phyloP scores from a whole-genome alignment of 2,113 vertebrate species.

The Chloropsis hardwickii region DNA sequence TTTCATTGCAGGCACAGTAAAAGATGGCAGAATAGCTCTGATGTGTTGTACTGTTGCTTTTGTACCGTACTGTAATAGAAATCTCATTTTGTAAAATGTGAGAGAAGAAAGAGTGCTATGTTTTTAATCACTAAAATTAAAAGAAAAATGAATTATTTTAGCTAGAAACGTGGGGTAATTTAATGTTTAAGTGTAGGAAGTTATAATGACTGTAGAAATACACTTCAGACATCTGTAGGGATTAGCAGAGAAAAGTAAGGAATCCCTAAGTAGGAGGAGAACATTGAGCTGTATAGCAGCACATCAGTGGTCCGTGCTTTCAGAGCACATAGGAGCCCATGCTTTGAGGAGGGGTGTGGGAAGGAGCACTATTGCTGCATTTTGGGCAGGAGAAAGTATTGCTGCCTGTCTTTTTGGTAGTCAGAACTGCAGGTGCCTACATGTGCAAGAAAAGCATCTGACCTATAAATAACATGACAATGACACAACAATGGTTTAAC shows the following conservation, averaged over 20 bases:
- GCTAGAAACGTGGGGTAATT: background rate
- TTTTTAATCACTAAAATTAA: background rate
- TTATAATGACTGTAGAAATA: background rate
- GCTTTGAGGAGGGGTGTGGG: background rate
- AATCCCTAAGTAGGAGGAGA: background rate
- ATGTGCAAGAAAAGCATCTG: background rate
- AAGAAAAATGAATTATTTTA: background rate
- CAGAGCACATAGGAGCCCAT: background rate
- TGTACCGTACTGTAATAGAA: background rate
- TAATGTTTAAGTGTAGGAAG: background rate
- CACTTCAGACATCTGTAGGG: background rate
- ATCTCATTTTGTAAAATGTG: background rate
- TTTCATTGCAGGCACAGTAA: background rate
- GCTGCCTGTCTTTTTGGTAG: background rate
- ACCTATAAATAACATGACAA: background rate
- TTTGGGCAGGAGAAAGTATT: background rate
- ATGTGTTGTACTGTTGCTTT: background rate
- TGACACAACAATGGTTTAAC: background rate
- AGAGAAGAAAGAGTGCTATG: background rate
- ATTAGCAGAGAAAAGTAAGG: background rate
- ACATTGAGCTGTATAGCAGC: background rate
- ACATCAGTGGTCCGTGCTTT: rapidly evolving
- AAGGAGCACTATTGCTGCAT: background rate
- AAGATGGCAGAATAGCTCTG: background rate
- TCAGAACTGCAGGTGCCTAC: background rate